Evolutionary conservation across 2,113 vertebrate species (phyloP).

Genomic region (Labeo catla): DNA sequence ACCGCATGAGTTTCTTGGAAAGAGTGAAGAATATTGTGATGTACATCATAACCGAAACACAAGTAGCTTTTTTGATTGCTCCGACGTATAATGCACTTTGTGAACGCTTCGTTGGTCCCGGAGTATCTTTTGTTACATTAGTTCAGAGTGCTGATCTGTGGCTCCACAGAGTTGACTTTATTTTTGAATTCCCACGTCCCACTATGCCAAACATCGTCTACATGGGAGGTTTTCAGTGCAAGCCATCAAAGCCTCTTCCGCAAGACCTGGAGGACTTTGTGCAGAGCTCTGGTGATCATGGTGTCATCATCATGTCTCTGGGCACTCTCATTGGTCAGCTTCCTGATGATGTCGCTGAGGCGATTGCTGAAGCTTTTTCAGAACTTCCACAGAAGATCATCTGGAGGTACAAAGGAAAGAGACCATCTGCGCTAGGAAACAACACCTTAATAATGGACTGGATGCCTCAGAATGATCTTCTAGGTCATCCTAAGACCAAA

Average conservation of each 20-base stretch:
- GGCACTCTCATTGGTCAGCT: constrained; percentile 49
- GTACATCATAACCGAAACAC: constrained; percentile 26
- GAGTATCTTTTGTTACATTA: constrained; percentile 12
- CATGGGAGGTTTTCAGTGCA: constrained; percentile 54
- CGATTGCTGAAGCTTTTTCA: constrained; percentile 52
- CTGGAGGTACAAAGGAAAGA: constrained; percentile 50
- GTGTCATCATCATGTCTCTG: constrained; percentile 54
- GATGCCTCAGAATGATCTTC: constrained; percentile 56
- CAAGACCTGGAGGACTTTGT: constrained; percentile 55
- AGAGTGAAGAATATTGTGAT: constrained; percentile 52
- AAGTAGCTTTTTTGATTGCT: neutral
- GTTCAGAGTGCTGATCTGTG: constrained; percentile 52
- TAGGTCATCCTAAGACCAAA: constrained; percentile 52
- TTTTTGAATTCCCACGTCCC: constrained; percentile 50
- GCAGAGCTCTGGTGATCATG: constrained; percentile 54
- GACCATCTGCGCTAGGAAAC: constrained; percentile 48
- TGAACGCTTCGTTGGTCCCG: constrained; percentile 29
- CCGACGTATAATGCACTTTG: constrained; percentile 11
- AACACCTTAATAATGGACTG: constrained; percentile 56
- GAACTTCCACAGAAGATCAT: constrained; percentile 55
- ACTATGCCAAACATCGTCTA: constrained; percentile 56
- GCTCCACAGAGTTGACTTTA: constrained; percentile 52
- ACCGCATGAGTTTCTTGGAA: constrained; percentile 59
- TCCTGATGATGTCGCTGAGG: constrained; percentile 42
- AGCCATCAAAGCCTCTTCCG: constrained; percentile 48